Evolutionary conservation across 2,888 invertebrate species (phyloP).

Genomic region (Papilio protenor): DNA sequence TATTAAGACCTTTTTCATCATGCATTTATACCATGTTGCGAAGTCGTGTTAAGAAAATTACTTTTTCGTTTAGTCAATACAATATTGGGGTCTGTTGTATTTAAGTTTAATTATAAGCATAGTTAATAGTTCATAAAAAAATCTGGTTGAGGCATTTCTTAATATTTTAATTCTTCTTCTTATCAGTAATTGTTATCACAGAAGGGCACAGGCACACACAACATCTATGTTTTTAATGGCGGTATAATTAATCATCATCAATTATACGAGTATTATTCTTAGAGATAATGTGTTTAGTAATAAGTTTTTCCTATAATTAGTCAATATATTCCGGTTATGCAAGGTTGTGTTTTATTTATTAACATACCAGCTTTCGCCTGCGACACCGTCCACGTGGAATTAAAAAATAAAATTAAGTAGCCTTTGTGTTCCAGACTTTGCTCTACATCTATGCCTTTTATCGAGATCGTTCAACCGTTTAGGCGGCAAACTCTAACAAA

Average conservation of each 20-base stretch:
- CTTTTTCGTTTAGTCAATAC: neutral
- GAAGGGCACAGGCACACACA: too few relatives aligned
- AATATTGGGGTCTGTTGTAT: conserved; percentile 9
- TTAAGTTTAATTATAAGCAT: neutral
- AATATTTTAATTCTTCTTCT: neutral
- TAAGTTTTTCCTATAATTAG: neutral
- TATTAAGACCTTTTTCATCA: neutral
- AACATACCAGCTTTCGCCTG: too few relatives aligned
- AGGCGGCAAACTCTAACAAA: too few relatives aligned
- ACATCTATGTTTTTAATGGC: neutral
- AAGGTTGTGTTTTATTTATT: conserved; percentile 5
- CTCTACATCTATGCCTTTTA: too few relatives aligned
- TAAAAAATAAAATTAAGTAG: too few relatives aligned
- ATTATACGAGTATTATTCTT: neutral
- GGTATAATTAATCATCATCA: neutral
- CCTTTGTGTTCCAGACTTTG: too few relatives aligned
- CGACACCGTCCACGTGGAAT: too few relatives aligned
- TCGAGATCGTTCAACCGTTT: too few relatives aligned
- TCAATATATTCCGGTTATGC: conserved; percentile 10
- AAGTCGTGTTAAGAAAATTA: neutral
- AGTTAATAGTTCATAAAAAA: neutral
- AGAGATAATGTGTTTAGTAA: neutral
- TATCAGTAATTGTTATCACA: too few relatives aligned
- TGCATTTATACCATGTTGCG: neutral
- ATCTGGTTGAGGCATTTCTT: neutral